Base-by-base conservation (phyloP, 2,888 invertebrate genomes). In the Tenthredo notha region DNA sequence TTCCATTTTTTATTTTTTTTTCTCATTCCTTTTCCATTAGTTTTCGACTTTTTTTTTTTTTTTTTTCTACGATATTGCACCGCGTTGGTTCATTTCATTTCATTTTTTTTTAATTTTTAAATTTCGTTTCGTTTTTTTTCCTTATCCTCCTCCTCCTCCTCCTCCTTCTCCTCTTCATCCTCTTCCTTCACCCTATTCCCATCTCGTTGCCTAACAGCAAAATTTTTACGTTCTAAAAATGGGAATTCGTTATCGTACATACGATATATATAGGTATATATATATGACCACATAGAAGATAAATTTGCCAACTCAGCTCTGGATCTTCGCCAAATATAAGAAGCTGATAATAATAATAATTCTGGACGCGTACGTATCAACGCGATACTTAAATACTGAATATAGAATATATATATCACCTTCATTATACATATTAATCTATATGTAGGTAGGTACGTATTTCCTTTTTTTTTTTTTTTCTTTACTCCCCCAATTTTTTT, bases 311-410 rank as follows among this genome's bases (percentile, higher is more conserved):
- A 25, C 25, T 61, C 61, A 61, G 61, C 61, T 61, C n/a, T 61
- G 61, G 61, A 61, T 21, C 7, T 61, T 21, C 25, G 61, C 61
- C 61, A 61, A 21, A 58, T 9, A 21, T 37, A 37, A 37, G n/a
- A 61, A 25, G 61, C 25, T 61, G 25, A 61, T n/a, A n/a, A n/a
- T n/a, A n/a, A n/a, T n/a, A n/a, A n/a, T 61, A 61, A 61, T 61
- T 61, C 61, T 25, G 7, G 25, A 21, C 21, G 25, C 61, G 61
- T 61, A 61, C 61, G 61, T 61, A 61, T 61, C 61, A 61, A 25
- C 61, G 61, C n/a, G 61, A 25, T 21, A 61, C 61, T 61, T 61
- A 61, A 61, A 61, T 61, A 61, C 61, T 10, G 10, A 33, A 33
- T 1, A 21, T 21, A 10, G 25, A 25, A 25, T 61, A 21, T 21